These are phyloP conservation scores for Ypsolopha sequella DNA, from an alignment of 2,888 invertebrate species.

Conservation along the genomic window DNA sequence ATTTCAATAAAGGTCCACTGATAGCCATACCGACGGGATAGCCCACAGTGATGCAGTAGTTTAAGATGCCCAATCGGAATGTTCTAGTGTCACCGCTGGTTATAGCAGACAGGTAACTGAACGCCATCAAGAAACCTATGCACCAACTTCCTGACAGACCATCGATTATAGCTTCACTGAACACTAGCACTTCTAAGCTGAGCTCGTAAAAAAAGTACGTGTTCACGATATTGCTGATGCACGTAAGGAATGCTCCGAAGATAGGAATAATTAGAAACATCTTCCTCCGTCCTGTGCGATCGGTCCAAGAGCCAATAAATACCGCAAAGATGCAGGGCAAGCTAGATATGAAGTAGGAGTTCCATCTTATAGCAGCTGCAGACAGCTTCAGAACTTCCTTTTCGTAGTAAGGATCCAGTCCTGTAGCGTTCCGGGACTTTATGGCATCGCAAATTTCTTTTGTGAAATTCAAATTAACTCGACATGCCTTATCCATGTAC, in stretches of 20 bases:
- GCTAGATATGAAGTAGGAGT: constrained; percentile 84
- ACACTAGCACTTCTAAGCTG: constrained; percentile 84
- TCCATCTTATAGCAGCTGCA: constrained; percentile 86
- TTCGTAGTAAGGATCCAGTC: constrained; percentile 66
- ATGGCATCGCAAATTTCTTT: constrained; percentile 81
- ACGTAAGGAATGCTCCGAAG: constrained; percentile 82
- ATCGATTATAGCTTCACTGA: constrained; percentile 84
- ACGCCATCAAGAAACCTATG: constrained; percentile 87
- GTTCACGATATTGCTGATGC: constrained; percentile 81
- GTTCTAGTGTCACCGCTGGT: constrained; percentile 86
- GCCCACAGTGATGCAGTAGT: constrained; percentile 88
- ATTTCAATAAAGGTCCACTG: constrained; percentile 79
- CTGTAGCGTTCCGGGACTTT: constrained; percentile 76
- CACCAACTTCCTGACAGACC: constrained; percentile 89
- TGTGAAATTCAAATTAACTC: constrained; percentile 81
- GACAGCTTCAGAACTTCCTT: constrained; percentile 77
- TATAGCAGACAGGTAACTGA: constrained; percentile 90
- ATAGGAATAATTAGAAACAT: constrained; percentile 87
- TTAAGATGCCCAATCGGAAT: constrained; percentile 86
- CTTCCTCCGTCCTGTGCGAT: constrained; percentile 76
- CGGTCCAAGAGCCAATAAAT: constrained; percentile 87
- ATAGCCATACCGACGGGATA: constrained; percentile 89
- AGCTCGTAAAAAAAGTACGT: constrained; percentile 83
- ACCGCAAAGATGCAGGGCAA: constrained; percentile 84
- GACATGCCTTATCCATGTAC: constrained; percentile 86